Evolutionary conservation across 2,797 vertebrate genomes (phyloP), one percentile per base, ranked within the genome.

Genomic region (Avahi laniger): DNA sequence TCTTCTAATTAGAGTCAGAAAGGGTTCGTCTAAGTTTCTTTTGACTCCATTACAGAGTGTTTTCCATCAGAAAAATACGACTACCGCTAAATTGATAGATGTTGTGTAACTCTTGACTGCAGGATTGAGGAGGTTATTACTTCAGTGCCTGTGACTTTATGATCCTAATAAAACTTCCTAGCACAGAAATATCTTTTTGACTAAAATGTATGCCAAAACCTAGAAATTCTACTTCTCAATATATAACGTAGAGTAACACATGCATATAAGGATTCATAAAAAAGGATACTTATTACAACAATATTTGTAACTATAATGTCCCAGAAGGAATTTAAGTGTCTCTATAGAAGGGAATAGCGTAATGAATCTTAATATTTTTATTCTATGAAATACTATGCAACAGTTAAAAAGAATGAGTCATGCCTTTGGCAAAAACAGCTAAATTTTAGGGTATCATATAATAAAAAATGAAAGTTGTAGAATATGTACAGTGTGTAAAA

Each of bases 311-410:
- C 70, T 70, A 67, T 63, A 93, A 91, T 94, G 38, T 57, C n/a
- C 22, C 94, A 70, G 38, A 70, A 93, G 94, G 22, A 70, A 81
- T 24, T 5, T 75, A 79, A 57, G n/a, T 91, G 18, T 88, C 85
- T 94, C 35, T 82, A 11, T 65, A 43, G 35, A 72, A 12, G 10
- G 13, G 52, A 85, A 52, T 70, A 6, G 3, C 38, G 50, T 57
- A 65, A 76, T 65, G 54, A 81, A 50, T 85, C 30, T 82, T 95
- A 63, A 48, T 52, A 57, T 52, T 94, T 91, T 93, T 95, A 67
- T 87, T 67, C 52, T 22, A 65, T 86, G 41, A 92, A 92, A 93
- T 48, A 82, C 14, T 67, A 61, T 75, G 26, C 4, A 73, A 73
- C 4, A 67, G 22, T 70, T 94, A 61, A 72, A 83, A 90, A 89